phyloP scores from a whole-genome alignment of 2,888 invertebrate species.

The Agrenia bidenticulata region DNA sequence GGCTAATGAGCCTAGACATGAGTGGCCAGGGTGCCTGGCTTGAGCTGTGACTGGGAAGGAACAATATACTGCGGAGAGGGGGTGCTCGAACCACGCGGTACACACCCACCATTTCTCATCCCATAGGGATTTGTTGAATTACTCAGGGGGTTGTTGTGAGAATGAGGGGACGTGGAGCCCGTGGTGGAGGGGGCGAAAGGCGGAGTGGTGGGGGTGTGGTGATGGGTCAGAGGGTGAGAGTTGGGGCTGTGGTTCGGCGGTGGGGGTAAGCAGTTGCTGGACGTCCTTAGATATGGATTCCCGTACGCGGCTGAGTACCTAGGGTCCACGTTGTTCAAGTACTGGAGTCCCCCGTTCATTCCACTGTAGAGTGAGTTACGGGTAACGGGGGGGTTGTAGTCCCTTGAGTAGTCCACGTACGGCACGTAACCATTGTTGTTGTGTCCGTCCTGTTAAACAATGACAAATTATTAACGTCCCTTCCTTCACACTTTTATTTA shows the following conservation, averaged over 20 bases:
- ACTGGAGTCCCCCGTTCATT: constrained; percentile 27
- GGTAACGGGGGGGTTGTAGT: constrained; percentile 75
- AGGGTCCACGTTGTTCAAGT: constrained; percentile 67
- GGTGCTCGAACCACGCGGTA: constrained; percentile 57
- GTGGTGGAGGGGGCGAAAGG: constrained; percentile 24
- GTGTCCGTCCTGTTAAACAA: constrained; percentile 67
- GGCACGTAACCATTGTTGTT: constrained; percentile 83
- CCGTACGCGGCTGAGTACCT: constrained; percentile 81
- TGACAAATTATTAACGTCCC: constrained; percentile 4
- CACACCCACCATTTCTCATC: constrained; percentile 60
- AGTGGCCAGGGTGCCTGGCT: constrained; percentile 67
- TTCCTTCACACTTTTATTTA: no score
- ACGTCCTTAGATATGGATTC: constrained; percentile 78
- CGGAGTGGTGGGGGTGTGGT: constrained; percentile 58
- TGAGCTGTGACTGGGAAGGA: constrained; percentile 61
- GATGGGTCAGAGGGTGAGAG: constrained; percentile 75
- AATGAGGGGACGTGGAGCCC: constrained; percentile 42
- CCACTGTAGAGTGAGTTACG: constrained; percentile 48
- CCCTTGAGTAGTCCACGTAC: constrained; percentile 83
- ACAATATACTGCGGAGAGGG: constrained; percentile 62
- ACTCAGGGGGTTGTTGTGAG: constrained; percentile 36
- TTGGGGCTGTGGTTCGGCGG: constrained; percentile 57
- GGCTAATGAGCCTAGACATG: constrained; percentile 63
- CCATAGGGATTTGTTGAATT: constrained; percentile 51
- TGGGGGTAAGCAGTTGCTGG: constrained; percentile 60